A percentile compares a stretch with the other conserved stretches of the same genome.
Evolutionary conservation across 2,113 vertebrate genomes (phyloP).

Genomic region (Protobothrops flavoviridis): DNA sequence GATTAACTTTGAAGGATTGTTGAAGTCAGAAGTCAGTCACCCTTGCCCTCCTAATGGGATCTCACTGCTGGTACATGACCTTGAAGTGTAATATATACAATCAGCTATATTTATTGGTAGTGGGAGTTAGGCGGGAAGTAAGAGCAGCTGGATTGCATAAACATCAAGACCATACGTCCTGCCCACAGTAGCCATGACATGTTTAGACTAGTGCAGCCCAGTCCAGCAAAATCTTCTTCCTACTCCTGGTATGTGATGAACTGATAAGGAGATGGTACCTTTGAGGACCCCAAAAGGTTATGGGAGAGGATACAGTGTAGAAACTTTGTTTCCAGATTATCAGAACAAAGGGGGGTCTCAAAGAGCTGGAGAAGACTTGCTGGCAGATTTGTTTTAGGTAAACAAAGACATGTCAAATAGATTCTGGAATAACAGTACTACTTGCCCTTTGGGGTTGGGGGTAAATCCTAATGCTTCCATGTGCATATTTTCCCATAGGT

Average conservation of each 20-base stretch:
- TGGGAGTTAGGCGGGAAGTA: conserved; percentile 39
- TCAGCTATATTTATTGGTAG: conserved; percentile 67
- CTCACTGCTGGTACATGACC: conserved; percentile 65
- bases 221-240: conserved; percentile 23
- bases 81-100: conserved; percentile 66
- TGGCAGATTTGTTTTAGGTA: neutral
- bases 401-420: neutral
- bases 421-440: neutral
- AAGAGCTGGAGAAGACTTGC: neutral
- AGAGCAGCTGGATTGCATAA: conserved; percentile 46
- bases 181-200: conserved; percentile 27
- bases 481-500: neutral
- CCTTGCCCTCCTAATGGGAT: conserved; percentile 75
- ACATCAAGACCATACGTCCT: conserved; percentile 63
- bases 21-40: conserved; percentile 72
- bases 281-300: conserved; percentile 2
- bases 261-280: conserved; percentile 6
- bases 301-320: neutral
- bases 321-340: neutral
- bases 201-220: conserved; percentile 27
- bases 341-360: neutral
- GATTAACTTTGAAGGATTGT: conserved; percentile 74
- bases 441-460: neutral
- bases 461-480: neutral
- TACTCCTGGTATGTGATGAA: neutral